phyloP scores from a whole-genome alignment of 2,797 vertebrate genomes.

The Channa striata region DNA sequence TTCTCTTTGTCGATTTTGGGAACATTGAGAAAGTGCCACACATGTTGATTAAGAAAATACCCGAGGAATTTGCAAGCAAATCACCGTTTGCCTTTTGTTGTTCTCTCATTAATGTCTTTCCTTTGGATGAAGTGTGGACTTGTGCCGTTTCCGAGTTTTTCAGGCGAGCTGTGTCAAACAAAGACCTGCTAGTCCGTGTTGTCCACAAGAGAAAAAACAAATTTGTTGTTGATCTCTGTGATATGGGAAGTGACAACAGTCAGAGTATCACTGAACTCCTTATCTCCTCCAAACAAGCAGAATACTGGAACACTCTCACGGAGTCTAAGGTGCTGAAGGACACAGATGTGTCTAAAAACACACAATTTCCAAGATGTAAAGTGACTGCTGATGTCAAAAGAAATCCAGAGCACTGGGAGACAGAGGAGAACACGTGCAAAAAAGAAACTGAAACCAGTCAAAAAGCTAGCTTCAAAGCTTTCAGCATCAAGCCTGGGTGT shows the following conservation, averaged over 20 bases:
- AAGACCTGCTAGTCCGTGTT: conserved; percentile 82
- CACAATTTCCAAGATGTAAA: not conserved
- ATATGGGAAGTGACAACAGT: conserved; percentile 61
- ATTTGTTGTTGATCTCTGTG: conserved; percentile 83
- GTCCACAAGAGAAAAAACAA: conserved; percentile 78
- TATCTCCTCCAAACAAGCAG: conserved; percentile 82
- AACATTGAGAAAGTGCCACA: conserved; percentile 89
- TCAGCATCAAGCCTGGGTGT: conserved; percentile 84
- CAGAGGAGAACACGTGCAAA: conserved; percentile 10
- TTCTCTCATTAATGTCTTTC: conserved; percentile 83
- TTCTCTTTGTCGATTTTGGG: conserved; percentile 94
- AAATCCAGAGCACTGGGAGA: conserved; percentile 7
- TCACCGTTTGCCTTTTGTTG: conserved; percentile 89
- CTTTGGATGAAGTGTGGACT: conserved; percentile 87
- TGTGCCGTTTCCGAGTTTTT: conserved; percentile 84
- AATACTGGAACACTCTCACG: conserved; percentile 73
- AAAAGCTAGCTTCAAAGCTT: conserved; percentile 68
- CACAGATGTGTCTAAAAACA: not conserved
- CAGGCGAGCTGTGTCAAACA: conserved; percentile 82
- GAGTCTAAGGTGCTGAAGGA: conserved; percentile 9
- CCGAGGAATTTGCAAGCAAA: conserved; percentile 82
- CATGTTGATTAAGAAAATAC: conserved; percentile 88
- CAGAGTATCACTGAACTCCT: conserved; percentile 80
- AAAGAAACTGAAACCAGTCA: conserved; percentile 12
- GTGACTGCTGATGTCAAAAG: not conserved